Evolutionary conservation across 2,888 invertebrate species (phyloP).

Genomic region (Liodrosophila aerea): DNA sequence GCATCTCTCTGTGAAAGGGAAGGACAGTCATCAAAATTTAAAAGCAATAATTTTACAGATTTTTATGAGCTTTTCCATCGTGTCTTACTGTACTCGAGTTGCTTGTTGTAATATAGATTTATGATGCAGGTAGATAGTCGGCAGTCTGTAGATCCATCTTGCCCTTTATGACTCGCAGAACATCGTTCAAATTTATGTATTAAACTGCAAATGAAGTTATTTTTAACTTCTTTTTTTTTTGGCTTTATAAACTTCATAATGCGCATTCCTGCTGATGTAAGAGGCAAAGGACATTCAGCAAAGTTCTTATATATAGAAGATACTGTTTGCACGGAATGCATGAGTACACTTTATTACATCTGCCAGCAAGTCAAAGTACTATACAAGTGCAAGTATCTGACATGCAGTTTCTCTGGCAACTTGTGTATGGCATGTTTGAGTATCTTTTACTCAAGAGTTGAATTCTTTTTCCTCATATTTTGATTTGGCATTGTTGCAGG

Average conservation of each 20-base stretch:
- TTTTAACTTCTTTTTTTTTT: constrained; percentile 16
- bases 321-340: constrained; percentile 57
- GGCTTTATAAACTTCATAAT: constrained; percentile 21
- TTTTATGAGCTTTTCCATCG: no score
- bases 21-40: no score
- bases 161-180: not conserved
- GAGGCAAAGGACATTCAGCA: constrained; percentile 8
- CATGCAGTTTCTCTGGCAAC: constrained; percentile 18
- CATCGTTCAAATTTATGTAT: constrained; percentile 19
- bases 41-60: not conserved
- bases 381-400: constrained; percentile 18
- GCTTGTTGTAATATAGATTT: no score
- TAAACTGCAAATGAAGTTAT: constrained; percentile 23
- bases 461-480: constrained; percentile 17
- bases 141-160: not conserved
- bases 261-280: constrained; percentile 8
- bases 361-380: constrained; percentile 50
- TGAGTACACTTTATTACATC: constrained; percentile 70
- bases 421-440: not conserved
- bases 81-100: no score
- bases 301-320: constrained; percentile 37
- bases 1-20: no score
- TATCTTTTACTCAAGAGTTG: constrained; percentile 1
- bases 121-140: not conserved
- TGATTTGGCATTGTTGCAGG: no score